These are phyloP conservation scores for Zaprionus bogoriensis DNA, from an alignment of 2,888 invertebrate species.

Conservation along the genomic window DNA sequence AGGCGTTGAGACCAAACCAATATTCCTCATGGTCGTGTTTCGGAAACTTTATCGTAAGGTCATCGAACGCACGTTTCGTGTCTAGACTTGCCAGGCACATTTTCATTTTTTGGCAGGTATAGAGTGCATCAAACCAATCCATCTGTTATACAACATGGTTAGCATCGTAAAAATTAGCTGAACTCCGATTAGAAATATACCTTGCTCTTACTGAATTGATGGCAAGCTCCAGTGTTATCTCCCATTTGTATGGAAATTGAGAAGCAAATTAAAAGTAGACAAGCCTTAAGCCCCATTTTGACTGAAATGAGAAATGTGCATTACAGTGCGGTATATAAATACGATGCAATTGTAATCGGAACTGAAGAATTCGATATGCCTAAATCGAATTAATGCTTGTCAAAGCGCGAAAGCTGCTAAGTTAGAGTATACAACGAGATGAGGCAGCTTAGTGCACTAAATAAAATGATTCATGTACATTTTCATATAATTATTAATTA, in stretches of 20 bases:
- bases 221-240: conserved; percentile 18
- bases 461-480: too few species aligned
- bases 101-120: conserved; percentile 10
- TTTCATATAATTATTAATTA: too few species aligned
- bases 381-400: not conserved
- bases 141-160: not conserved
- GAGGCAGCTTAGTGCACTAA: too few species aligned
- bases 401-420: not conserved
- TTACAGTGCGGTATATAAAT: not conserved
- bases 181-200: conserved; percentile 14
- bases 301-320: not conserved
- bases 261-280: not conserved
- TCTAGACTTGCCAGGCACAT: conserved; percentile 36
- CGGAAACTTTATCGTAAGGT: not conserved
- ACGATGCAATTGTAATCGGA: not conserved
- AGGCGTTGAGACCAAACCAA: conserved; percentile 38
- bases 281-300: conserved; percentile 11
- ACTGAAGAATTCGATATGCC: conserved; percentile 2
- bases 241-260: not conserved
- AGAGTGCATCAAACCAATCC: conserved; percentile 35
- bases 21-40: not conserved
- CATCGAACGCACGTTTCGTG: not conserved
- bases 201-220: conserved; percentile 25
- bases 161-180: not conserved
- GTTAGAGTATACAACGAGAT: too few species aligned